A percentile compares a stretch with the other conserved stretches of the same genome.
These are phyloP conservation scores for Saxidomus purpurata DNA, from an alignment of 1,140 invertebrate species.

Conservation along the genomic window DNA sequence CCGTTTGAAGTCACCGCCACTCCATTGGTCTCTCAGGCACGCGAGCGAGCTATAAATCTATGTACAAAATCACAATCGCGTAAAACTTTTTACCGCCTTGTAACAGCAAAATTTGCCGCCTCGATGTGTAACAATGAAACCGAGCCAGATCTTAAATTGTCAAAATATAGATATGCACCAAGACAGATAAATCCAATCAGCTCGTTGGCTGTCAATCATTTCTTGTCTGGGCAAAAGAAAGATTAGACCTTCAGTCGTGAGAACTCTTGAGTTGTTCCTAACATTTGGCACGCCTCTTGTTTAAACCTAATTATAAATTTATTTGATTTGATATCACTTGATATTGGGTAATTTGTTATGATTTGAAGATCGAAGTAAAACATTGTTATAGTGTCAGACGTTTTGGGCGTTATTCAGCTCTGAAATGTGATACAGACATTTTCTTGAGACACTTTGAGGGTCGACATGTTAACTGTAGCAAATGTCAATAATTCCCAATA, in stretches of 20 bases:
- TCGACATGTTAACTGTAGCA: no score
- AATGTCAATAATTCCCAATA: no score
- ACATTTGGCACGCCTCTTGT: neutral
- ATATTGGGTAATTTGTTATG: no score
- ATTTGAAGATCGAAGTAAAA: no score
- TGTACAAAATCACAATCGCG: slow-evolving; percentile 7
- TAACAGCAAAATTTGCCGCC: neutral
- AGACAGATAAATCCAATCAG: neutral
- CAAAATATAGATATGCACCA: neutral
- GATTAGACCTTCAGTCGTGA: neutral
- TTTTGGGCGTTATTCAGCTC: no score
- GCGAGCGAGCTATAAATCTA: slow-evolving; percentile 15
- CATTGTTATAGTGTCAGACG: no score
- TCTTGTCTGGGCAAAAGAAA: neutral
- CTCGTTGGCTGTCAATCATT: neutral
- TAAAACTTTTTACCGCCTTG: slow-evolving; percentile 5
- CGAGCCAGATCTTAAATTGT: neutral
- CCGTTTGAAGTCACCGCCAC: neutral
- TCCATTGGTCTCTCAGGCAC: neutral
- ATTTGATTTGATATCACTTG: no score
- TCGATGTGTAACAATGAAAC: slow-evolving; percentile 3
- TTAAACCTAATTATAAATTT: neutral
- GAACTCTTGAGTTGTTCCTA: neutral
- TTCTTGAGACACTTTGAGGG: no score
- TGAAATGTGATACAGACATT: no score